phyloP scores from a whole-genome alignment of 37 sponge, comb jelly and placozoan genomes.

The Crambe crambe region DNA sequence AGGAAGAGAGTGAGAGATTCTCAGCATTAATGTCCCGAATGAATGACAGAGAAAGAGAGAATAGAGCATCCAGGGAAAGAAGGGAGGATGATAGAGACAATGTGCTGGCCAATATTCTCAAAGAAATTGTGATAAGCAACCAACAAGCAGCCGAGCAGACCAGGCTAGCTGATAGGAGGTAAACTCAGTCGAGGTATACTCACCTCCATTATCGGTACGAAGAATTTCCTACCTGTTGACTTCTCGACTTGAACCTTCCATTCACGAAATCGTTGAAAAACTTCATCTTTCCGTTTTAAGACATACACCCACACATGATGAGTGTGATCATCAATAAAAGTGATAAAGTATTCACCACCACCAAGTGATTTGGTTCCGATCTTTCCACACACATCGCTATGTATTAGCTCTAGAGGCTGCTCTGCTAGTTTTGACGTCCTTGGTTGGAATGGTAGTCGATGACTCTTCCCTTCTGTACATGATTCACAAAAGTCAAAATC shows the following conservation, averaged over 20 bases:
- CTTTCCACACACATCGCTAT: constrained; percentile 60
- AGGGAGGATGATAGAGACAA: too few relatives aligned
- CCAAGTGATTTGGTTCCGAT: constrained; percentile 45
- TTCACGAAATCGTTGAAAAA: constrained; percentile 26
- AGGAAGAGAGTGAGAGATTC: too few relatives aligned
- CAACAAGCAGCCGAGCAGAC: constrained; percentile 28
- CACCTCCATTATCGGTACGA: constrained; percentile 43
- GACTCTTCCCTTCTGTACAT: too few relatives aligned
- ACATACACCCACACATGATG: too few relatives aligned
- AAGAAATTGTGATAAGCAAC: too few relatives aligned
- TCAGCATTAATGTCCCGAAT: too few relatives aligned
- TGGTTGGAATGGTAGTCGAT: too few relatives aligned
- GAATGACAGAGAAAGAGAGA: too few relatives aligned
- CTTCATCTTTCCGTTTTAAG: constrained; percentile 33
- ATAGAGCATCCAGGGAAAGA: too few relatives aligned
- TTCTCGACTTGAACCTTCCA: constrained; percentile 44
- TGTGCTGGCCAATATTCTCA: too few relatives aligned
- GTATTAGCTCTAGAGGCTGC: constrained; percentile 37
- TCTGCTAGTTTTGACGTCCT: constrained; percentile 12
- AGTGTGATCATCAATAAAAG: too few relatives aligned
- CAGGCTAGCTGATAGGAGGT: not conserved
- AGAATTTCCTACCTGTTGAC: constrained; percentile 9
- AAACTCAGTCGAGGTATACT: constrained; percentile 49
- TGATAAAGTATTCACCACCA: constrained; percentile 46
- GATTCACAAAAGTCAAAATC: too few relatives aligned